Evolutionary conservation across 2,797 vertebrate species (phyloP), one percentile per base, ranked within the genome.

Genomic region (Bryconaethiops microstoma): DNA sequence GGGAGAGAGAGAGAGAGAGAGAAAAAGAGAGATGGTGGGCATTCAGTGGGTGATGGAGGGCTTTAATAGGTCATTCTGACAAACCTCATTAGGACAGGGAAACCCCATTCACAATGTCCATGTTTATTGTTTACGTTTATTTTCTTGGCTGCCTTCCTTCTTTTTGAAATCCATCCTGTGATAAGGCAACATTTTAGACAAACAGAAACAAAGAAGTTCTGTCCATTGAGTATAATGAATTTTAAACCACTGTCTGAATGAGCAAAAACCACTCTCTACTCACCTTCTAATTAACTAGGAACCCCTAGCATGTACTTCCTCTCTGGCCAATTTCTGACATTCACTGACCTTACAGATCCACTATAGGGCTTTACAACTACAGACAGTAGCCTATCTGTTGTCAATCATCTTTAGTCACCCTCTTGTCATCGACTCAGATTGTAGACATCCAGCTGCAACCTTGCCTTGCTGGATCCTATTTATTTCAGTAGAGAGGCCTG

Each of bases 51-150:
- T 89, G 88, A 91, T 88, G 82, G 73, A 87, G 85, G 76, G 85
- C 81, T 91, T 89, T 89, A 91, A 91, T 90, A 81, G 89, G 85
- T 90, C 86, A 89, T 88, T 88, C 82, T 86, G 89, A 89, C 89
- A 93, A 89, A 92, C 77, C 85, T 88, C 86, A 85, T 91, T 90
- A 90, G 87, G 83, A 60, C 81, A 71, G 40, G 81, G 79, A 89
- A 89, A 75, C 35, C 45, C 54, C 19, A 16, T 79, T 79, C 80
- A 73, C 74, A 83, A 79, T 70, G 73, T 21, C 21, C 63, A 74
- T 68, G 25, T 78, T 81, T 77, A 89, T 88, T 87, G 82, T 65
- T 77, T 73, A 62, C 76, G 85, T 57, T 72, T 82, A 65, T 65
- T 40, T 75, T 75, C 80, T 71, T 59, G 13, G 4, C 64, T 73